Conservation (phyloP, 2,113 vertebrate species). For the Ploceus nigricollis region DNA sequence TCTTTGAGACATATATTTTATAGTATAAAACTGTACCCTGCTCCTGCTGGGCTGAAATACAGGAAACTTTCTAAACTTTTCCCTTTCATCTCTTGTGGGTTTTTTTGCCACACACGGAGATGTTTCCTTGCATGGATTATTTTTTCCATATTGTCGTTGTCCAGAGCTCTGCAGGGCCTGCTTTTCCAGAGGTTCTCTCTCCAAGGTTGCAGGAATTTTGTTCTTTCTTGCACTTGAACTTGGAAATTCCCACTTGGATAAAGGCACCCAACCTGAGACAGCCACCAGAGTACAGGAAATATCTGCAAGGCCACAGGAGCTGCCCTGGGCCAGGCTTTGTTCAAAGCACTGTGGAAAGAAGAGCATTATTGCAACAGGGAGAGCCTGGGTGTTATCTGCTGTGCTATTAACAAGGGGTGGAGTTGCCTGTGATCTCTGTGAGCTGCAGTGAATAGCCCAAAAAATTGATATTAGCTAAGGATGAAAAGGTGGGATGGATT, state of each 20-base stretch:
- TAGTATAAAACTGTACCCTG: neutral
- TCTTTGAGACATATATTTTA: neutral
- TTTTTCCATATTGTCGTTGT: neutral
- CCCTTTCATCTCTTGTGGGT: neutral
- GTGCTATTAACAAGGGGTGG: neutral
- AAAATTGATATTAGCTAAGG: neutral
- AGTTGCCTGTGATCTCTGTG: neutral
- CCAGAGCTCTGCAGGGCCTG: neutral
- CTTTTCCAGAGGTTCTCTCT: neutral
- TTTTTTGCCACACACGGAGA: fast-evolving
- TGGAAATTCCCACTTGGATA: neutral
- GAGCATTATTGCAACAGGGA: neutral
- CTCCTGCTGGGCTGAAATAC: neutral
- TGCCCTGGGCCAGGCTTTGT: neutral
- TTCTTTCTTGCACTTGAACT: neutral
- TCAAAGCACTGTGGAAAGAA: neutral
- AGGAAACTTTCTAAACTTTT: neutral
- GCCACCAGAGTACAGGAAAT: fast-evolving
- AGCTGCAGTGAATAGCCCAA: neutral
- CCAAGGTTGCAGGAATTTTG: neutral
- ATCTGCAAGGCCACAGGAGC: neutral
- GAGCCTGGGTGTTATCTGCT: neutral
- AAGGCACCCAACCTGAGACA: neutral
- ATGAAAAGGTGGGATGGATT: neutral
- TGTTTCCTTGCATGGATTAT: neutral